A percentile compares a stretch with the other conserved stretches of the same genome.
These are phyloP conservation scores for Eremophila alpestris DNA, from an alignment of 2,797 vertebrate genomes.

Conservation along the genomic window DNA sequence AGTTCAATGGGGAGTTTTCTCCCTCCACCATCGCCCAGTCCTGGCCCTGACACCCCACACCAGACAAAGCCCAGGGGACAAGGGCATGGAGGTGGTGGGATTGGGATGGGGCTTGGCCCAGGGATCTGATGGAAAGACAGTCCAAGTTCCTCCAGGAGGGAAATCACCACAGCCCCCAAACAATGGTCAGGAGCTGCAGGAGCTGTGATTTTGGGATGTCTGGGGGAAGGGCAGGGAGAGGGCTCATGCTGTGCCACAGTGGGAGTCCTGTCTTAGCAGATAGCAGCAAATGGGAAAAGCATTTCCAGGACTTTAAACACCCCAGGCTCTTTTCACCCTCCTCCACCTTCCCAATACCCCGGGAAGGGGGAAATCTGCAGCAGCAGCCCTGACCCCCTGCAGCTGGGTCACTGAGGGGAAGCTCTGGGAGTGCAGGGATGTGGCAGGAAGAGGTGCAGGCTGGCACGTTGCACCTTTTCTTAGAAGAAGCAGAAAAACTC, in stretches of 20 bases:
- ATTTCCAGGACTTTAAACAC: background rate
- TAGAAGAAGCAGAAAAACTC: background rate
- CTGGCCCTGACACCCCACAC: background rate
- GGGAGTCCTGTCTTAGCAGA: fast-evolving
- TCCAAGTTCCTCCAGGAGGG: background rate
- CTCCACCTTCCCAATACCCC: background rate
- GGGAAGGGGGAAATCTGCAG: background rate
- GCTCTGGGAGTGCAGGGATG: fast-evolving
- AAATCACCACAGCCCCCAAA: background rate
- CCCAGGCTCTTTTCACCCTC: background rate
- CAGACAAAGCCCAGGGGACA: background rate
- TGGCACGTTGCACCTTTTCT: background rate
- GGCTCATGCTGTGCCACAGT: fast-evolving
- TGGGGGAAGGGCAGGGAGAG: background rate
- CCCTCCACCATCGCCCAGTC: background rate
- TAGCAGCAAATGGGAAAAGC: background rate
- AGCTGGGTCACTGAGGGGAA: background rate
- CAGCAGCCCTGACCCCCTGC: background rate
- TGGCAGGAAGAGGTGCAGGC: background rate
- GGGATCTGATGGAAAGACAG: background rate
- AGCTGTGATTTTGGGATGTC: background rate
- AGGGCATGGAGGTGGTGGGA: background rate
- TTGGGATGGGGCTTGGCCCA: fast-evolving
- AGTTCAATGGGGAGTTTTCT: background rate
- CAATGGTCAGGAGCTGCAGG: background rate